These are phyloP conservation scores for Trachymyrmex septentrionalis DNA, from an alignment of 1,140 invertebrate species.

Conservation along the genomic window DNA sequence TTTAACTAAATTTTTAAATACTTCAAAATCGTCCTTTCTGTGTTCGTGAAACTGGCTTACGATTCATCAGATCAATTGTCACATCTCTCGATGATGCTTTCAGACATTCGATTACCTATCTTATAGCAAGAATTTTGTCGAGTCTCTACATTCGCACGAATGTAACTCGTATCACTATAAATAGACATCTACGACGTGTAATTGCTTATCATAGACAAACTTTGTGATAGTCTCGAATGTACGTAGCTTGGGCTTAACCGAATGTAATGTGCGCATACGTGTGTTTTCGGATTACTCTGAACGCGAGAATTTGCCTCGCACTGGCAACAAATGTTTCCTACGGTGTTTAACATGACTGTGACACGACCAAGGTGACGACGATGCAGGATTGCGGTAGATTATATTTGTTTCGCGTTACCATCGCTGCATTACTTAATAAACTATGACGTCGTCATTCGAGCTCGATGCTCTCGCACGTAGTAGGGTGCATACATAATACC, in stretches of 20 bases:
- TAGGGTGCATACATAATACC: conserved; percentile 55
- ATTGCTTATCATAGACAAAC: conserved; percentile 42
- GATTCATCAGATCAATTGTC: conserved; percentile 10
- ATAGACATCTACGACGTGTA: conserved; percentile 42
- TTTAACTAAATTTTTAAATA: too few species aligned
- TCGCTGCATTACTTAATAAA: too few species aligned
- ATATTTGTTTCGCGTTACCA: neutral
- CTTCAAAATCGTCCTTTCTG: too few species aligned
- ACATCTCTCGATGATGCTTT: neutral
- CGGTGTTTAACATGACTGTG: neutral
- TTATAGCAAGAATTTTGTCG: neutral
- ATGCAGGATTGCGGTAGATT: neutral
- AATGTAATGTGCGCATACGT: neutral
- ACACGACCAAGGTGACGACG: neutral
- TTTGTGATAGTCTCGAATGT: neutral
- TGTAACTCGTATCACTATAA: conserved; percentile 18
- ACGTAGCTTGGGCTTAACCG: conserved; percentile 29
- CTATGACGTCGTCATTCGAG: neutral
- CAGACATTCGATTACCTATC: conserved; percentile 18
- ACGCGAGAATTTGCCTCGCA: neutral
- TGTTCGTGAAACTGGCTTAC: neutral
- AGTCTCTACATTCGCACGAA: conserved; percentile 1
- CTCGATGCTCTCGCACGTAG: conserved; percentile 20
- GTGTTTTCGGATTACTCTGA: neutral
- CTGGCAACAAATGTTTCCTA: neutral